Percentiles rank a stretch among this genome's conserved stretches.
These are phyloP conservation scores for Aporophyla lueneburgensis DNA, from an alignment of 2,888 invertebrate genomes.

Conservation along the genomic window DNA sequence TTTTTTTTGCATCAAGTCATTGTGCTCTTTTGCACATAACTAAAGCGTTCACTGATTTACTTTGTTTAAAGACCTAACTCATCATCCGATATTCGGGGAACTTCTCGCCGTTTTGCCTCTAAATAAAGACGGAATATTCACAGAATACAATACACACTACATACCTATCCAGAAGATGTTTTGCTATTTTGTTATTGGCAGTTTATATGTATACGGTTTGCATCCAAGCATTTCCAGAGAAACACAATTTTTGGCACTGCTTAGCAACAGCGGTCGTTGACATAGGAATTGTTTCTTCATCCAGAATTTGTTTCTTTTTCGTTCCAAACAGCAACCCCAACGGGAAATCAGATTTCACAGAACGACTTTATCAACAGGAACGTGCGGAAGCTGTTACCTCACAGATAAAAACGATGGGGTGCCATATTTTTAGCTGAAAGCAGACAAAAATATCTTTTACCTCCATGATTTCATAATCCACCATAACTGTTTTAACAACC, in stretches of 20 bases:
- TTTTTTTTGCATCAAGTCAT: too few relatives aligned
- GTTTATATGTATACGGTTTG: neutral
- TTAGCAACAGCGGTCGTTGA: slow-evolving; percentile 3
- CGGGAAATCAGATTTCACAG: slow-evolving; percentile 46
- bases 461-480: slow-evolving; percentile 49
- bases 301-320: neutral
- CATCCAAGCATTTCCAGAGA: neutral
- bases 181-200: neutral
- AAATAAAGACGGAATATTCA: neutral
- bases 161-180: neutral
- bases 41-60: neutral
- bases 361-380: slow-evolving; percentile 32
- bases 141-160: too few relatives aligned
- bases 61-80: too few relatives aligned
- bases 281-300: slow-evolving; percentile 24
- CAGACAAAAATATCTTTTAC: slow-evolving; percentile 25
- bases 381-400: slow-evolving; percentile 15
- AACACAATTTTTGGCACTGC: neutral
- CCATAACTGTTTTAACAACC: slow-evolving; percentile 32
- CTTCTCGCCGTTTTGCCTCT: neutral
- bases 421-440: slow-evolving; percentile 35
- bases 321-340: slow-evolving; percentile 20
- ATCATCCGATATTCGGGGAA: neutral
- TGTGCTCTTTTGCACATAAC: neutral
- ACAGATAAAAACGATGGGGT: slow-evolving; percentile 43